Evolutionary conservation across 2,797 vertebrate species (phyloP).

Genomic region (Gymnoscopelus braueri): DNA sequence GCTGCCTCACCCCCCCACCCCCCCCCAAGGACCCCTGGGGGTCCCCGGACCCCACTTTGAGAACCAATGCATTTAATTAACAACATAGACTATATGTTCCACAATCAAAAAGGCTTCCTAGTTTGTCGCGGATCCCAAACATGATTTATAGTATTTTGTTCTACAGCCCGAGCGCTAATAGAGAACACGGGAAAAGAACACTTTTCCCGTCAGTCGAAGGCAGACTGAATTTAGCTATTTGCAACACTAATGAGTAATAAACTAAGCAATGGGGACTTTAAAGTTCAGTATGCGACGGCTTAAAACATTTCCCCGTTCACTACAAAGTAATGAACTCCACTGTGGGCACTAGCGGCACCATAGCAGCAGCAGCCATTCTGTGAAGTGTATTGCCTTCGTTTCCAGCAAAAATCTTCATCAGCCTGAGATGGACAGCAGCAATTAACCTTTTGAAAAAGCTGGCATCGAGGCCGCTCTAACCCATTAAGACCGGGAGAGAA

Average conservation of each 20-base stretch:
- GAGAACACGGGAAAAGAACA: conserved; percentile 39
- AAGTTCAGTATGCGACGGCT: conserved; percentile 31
- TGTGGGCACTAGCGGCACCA: conserved; percentile 18
- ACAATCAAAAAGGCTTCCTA: conserved; percentile 37
- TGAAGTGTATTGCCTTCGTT: conserved; percentile 30
- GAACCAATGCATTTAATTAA: too few species aligned
- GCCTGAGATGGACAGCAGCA: conserved; percentile 41
- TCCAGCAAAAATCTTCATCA: conserved; percentile 39
- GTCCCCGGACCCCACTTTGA: too few species aligned
- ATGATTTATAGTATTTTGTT: conserved; percentile 41
- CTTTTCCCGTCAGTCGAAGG: conserved; percentile 52
- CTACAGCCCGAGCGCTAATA: conserved; percentile 52
- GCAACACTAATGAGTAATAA: conserved; percentile 65
- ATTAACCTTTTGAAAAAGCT: conserved; percentile 46
- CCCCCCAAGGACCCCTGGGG: too few species aligned
- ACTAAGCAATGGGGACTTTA: conserved; percentile 34
- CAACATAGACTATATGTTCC: conserved; percentile 13
- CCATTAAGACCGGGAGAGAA: too few species aligned
- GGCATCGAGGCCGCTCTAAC: conserved; percentile 13
- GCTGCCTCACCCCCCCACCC: too few species aligned
- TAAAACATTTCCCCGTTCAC: conserved; percentile 25
- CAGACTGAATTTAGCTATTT: conserved; percentile 46
- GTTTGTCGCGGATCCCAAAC: conserved; percentile 32
- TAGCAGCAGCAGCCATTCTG: conserved; percentile 21
- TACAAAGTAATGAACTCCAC: conserved; percentile 25